phyloP scores from a whole-genome alignment of 2,113 vertebrate species.

The Urocynchramus pylzowi region DNA sequence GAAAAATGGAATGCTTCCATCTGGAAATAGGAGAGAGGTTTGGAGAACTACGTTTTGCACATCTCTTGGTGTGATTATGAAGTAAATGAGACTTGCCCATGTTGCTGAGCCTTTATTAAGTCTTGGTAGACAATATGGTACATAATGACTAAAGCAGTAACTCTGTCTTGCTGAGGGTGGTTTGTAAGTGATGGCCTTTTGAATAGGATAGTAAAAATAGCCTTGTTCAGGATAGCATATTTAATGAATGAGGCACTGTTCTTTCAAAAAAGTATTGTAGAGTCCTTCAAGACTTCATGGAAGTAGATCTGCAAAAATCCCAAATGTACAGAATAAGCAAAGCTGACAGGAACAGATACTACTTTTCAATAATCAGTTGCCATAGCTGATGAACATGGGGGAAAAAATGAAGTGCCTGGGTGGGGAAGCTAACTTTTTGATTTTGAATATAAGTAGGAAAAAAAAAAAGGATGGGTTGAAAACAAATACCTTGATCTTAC shows the following conservation, averaged over 20 bases:
- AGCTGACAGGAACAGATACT: background rate
- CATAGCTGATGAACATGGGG: background rate
- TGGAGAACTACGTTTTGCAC: background rate
- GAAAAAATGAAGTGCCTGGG: background rate
- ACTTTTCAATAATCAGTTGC: background rate
- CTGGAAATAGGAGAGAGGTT: background rate
- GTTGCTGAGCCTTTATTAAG: background rate
- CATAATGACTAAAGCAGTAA: background rate
- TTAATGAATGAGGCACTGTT: background rate
- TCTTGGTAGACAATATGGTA: background rate
- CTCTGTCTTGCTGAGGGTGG: background rate
- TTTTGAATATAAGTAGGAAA: background rate
- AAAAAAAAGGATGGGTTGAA: background rate
- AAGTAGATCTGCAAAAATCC: background rate
- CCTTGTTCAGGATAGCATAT: background rate
- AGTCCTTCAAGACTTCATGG: background rate
- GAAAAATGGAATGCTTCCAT: background rate
- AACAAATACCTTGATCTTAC: background rate
- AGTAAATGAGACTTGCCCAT: background rate
- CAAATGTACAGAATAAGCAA: background rate
- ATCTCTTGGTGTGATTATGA: background rate
- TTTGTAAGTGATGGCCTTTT: background rate
- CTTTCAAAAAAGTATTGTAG: background rate
- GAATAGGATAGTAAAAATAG: constrained; percentile 11
- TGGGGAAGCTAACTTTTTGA: background rate